phyloP scores from a whole-genome alignment of 2,797 vertebrate genomes.

The Tapera naevia region DNA sequence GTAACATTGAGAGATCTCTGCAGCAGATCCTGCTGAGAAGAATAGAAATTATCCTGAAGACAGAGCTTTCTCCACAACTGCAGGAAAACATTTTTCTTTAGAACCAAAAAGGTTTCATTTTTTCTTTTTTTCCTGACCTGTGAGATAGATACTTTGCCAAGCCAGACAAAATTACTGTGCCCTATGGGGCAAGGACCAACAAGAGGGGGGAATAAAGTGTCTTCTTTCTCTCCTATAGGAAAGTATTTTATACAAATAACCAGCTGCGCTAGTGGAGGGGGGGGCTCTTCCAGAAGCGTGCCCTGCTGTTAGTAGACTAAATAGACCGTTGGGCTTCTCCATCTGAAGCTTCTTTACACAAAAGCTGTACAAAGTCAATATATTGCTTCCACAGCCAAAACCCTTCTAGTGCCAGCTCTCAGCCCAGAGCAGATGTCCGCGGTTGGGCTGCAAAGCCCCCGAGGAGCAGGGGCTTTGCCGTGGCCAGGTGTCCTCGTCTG shows the following conservation, averaged over 20 bases:
- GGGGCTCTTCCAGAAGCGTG: neutral
- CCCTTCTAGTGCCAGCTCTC: neutral
- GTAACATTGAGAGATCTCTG: neutral
- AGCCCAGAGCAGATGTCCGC: constrained; percentile 31
- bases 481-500: constrained; percentile 52
- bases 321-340: constrained; percentile 11
- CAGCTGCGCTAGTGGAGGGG: neutral
- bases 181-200: neutral
- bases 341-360: neutral
- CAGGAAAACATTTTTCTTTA: neutral
- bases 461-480: neutral
- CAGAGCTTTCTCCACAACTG: neutral
- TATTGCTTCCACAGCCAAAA: constrained; percentile 1
- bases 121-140: neutral
- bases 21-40: neutral
- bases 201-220: neutral
- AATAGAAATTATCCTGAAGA: neutral
- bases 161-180: neutral
- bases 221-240: neutral
- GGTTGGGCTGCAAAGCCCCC: neutral
- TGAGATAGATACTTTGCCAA: neutral
- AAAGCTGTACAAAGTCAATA: neutral
- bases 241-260: neutral
- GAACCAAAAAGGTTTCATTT: neutral
- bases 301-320: constrained; percentile 37